phyloP scores from a whole-genome alignment of 2,888 invertebrate species.

The Sminthurinus aureus region DNA sequence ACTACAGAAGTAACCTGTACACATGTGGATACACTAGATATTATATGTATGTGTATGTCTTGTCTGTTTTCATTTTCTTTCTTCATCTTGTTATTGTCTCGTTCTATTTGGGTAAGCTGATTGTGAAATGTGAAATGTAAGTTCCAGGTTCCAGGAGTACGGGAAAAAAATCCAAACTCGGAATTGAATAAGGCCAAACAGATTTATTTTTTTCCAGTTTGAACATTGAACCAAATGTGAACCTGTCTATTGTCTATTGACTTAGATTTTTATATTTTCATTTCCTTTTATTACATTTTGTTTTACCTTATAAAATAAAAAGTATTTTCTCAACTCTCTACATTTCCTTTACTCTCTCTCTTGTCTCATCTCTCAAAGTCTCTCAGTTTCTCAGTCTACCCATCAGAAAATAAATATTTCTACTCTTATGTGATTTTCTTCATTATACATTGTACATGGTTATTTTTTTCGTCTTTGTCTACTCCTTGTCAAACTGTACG shows the following conservation, averaged over 20 bases:
- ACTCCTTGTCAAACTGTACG: background rate
- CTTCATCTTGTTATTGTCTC: background rate
- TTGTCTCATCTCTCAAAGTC: no score
- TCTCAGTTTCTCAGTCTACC: no score
- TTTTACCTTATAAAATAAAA: no score
- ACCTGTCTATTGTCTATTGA: background rate
- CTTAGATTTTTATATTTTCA: no score
- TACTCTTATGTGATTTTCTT: no score
- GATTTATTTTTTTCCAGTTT: background rate
- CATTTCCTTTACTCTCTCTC: no score
- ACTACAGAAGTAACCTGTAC: no score
- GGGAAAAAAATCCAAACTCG: background rate
- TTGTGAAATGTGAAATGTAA: background rate
- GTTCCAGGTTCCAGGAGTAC: background rate
- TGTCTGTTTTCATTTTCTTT: background rate
- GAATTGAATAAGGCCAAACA: background rate
- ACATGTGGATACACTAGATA: background rate
- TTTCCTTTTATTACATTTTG: no score
- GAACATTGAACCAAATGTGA: background rate
- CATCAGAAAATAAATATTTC: no score
- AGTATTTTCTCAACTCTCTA: no score
- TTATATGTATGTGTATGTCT: background rate
- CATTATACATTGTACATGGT: no score
- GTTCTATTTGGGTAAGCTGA: background rate
- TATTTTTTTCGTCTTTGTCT: no score